Conservation (phyloP, 2,797 vertebrate genomes). For the Anguilla marmorata region DNA sequence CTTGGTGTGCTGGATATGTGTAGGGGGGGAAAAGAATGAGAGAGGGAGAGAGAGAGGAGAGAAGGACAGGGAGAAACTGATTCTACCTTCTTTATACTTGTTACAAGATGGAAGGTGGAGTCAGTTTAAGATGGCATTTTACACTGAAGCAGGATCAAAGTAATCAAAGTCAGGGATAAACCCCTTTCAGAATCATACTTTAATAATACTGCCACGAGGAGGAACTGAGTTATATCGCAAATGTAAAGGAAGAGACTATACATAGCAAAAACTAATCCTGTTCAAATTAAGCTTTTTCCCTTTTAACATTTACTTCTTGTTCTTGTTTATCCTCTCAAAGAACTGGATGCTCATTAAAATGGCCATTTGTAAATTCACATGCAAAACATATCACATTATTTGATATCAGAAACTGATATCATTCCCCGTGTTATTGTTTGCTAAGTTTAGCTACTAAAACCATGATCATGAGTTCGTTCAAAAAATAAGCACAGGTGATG, state of each 20-base stretch:
- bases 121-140: constrained; percentile 66
- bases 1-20: constrained; percentile 56
- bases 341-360: background rate
- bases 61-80: constrained; percentile 58
- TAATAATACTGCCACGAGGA: background rate
- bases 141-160: constrained; percentile 13
- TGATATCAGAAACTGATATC: background rate
- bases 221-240: background rate
- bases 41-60: constrained; percentile 49
- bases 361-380: background rate
- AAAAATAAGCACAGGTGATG: background rate
- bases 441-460: background rate
- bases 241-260: background rate
- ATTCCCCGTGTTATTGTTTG: background rate
- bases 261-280: background rate
- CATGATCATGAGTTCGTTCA: background rate
- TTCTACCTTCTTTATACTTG: constrained; percentile 75
- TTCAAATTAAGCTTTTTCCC: background rate
- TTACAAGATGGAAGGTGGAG: constrained; percentile 77
- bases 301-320: background rate
- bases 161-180: background rate
- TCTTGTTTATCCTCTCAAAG: background rate
- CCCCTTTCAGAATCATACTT: background rate
- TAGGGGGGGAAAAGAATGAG: constrained; percentile 28
- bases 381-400: background rate